Percentiles rank a stretch among this genome's conserved stretches.
Conservation (phyloP, 2,888 invertebrate genomes). For the Drosophila maculinotata region DNA sequence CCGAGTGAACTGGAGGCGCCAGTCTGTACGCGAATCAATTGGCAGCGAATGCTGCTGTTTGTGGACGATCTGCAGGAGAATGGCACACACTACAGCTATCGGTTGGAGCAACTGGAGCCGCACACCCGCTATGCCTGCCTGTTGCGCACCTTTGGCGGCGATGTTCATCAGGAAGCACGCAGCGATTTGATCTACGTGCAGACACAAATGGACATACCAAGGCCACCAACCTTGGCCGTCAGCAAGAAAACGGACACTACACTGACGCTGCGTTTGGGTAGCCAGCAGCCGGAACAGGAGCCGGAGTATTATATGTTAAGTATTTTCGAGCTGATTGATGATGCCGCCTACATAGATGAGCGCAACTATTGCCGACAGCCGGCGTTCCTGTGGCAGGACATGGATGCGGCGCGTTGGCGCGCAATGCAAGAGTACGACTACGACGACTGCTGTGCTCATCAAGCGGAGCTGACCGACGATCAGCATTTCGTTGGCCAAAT, state of each 20-base stretch:
- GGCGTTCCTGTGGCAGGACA: conserved; percentile 43
- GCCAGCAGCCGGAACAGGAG: conserved; percentile 3
- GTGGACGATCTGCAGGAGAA: conserved; percentile 61
- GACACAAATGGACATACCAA: conserved; percentile 88
- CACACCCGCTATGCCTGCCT: conserved; percentile 91
- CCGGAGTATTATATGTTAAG: conserved; percentile 81
- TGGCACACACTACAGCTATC: conserved; percentile 69
- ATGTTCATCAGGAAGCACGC: conserved; percentile 79
- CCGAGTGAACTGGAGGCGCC: conserved; percentile 77
- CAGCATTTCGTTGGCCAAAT: conserved; percentile 63
- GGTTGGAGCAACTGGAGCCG: conserved; percentile 86
- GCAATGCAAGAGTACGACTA: conserved; percentile 61
- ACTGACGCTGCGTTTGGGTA: conserved; percentile 86
- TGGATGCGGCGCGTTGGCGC: conserved; percentile 39
- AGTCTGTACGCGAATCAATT: conserved; percentile 79
- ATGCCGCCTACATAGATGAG: conserved; percentile 84
- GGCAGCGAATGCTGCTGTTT: conserved; percentile 76
- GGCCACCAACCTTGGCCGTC: conserved; percentile 73
- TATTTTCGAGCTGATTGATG: conserved; percentile 80
- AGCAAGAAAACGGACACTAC: conserved; percentile 77
- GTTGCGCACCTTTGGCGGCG: conserved; percentile 88
- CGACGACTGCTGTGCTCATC: conserved; percentile 77
- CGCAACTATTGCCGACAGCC: conserved; percentile 86
- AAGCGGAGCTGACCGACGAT: conserved; percentile 67
- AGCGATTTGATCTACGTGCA: conserved; percentile 85